Evolutionary conservation across 1,140 invertebrate genomes (phyloP), one percentile per base, ranked within the genome.

Genomic region (Galleria mellonella): DNA sequence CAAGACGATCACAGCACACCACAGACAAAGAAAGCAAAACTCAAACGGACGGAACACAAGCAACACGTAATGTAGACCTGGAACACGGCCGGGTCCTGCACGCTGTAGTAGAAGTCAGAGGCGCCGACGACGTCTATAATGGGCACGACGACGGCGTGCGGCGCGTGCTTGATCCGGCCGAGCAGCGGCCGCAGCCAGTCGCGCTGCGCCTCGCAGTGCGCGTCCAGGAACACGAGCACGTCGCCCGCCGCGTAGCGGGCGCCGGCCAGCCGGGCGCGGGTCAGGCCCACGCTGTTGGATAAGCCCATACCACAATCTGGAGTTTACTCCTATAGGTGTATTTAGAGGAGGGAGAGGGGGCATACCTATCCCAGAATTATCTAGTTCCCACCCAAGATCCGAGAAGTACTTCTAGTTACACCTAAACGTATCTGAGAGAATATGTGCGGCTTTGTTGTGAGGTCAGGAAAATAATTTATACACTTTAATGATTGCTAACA

Each of bases 221-320:
- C 94, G 87, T 98, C 97, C 35, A 98, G 88, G 76, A 98, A 98
- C n/a, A 97, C 90, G 23, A 98, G 79, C 12, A 96, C 93, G 75
- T 98, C 92, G 0, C 94, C 75, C 0, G 9, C 36, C 91, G 55
- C 78, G 74, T 46, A 96, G 90, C 62, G 87, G 78, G 67, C 91
- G 83, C 43, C 96, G 91, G 48, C 96, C 93, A 67, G 90, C 87
- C 61, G 64, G 2, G 79, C 79, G 2, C 72, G 69, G 3, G 76
- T 83, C n/a, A 83, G 53, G 1, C 79, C 79, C 11, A 81, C 65
- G 23, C 79, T 83, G 64, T 37, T 4, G 1, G 13, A 2, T 6
- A 23, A 23, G 17, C 6, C 2, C 17, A 3, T 23, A 23, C 17
- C n/a, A n/a, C n/a, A n/a, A n/a, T n/a, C n/a, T n/a, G n/a, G n/a